phyloP scores from a whole-genome alignment of 2,888 invertebrate genomes.

The Anthrax anthrax region DNA sequence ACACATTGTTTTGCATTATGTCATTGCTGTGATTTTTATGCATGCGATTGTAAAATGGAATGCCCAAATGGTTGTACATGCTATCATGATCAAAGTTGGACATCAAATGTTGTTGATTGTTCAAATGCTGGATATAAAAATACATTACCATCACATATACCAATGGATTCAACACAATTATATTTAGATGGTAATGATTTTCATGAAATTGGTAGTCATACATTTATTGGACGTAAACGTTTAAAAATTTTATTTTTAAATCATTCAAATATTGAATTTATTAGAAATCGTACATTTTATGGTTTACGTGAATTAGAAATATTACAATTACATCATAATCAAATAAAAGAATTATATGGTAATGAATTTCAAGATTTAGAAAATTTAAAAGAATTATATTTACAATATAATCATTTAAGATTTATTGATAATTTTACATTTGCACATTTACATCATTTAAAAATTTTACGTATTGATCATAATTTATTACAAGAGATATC shows the following conservation, averaged over 20 bases:
- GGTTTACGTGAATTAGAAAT: conserved; percentile 66
- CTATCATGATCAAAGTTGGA: conserved; percentile 89
- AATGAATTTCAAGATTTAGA: conserved; percentile 73
- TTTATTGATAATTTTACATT: conserved; percentile 77
- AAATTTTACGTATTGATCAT: conserved; percentile 70
- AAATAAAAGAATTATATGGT: conserved; percentile 62
- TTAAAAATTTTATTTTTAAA: conserved; percentile 76
- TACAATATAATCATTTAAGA: conserved; percentile 71
- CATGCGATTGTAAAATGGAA: conserved; percentile 95
- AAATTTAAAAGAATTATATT: conserved; percentile 69
- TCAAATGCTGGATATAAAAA: conserved; percentile 64
- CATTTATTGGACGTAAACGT: conserved; percentile 88
- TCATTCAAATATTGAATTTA: conserved; percentile 68
- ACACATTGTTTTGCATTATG: conserved; percentile 88
- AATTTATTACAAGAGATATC: conserved; percentile 68
- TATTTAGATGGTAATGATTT: conserved; percentile 87
- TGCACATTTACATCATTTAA: conserved; percentile 62
- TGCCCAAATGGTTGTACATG: conserved; percentile 88
- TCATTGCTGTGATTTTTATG: conserved; percentile 92
- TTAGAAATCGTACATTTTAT: conserved; percentile 84
- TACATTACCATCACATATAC: conserved; percentile 71
- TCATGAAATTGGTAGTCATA: conserved; percentile 72
- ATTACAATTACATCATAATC: conserved; percentile 77
- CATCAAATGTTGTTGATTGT: conserved; percentile 85
- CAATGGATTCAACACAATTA: conserved; percentile 91